Percentiles rank a stretch among this genome's conserved stretches.
Evolutionary conservation across 2,888 invertebrate species (phyloP).

Genomic region (Isotomurus palustris): DNA sequence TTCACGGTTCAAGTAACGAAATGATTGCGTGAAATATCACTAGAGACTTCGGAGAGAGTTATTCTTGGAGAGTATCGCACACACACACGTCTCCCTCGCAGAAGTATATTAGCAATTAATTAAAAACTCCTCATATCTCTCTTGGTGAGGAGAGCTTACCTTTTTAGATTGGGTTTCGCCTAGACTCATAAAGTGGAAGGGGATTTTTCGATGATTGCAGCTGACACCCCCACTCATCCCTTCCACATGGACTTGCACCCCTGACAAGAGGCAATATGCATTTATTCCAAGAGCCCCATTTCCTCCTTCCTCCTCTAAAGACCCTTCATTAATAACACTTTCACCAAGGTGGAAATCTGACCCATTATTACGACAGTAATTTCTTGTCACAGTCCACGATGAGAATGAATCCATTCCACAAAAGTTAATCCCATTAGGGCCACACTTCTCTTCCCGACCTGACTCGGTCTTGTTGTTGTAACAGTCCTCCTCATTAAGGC

Average conservation of each 20-base stretch:
- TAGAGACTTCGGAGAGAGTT: no score
- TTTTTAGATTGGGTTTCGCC: not conserved
- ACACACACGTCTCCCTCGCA: not conserved
- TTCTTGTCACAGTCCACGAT: not conserved
- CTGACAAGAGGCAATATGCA: no score
- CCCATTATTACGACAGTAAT: not conserved
- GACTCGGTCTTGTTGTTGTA: not conserved
- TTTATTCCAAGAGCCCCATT: no score
- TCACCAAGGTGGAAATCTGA: constrained; percentile 2
- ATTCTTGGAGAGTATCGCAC: no score
- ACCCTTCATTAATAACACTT: constrained; percentile 1
- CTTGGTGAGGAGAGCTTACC: not conserved
- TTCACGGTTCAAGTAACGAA: no score
- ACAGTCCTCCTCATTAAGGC: not conserved
- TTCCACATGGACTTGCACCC: no score
- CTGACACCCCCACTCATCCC: not conserved
- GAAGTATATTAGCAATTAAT: not conserved
- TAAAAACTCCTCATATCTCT: not conserved
- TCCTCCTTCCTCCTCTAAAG: no score
- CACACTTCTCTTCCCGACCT: not conserved
- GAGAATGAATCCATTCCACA: not conserved
- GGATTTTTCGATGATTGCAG: not conserved
- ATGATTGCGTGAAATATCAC: no score
- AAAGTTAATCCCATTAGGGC: not conserved
- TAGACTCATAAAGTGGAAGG: not conserved